Percentiles rank a stretch among this genome's conserved stretches.
Conservation (phyloP, 2,797 vertebrate genomes). For the Hypotaenidia philippensis region DNA sequence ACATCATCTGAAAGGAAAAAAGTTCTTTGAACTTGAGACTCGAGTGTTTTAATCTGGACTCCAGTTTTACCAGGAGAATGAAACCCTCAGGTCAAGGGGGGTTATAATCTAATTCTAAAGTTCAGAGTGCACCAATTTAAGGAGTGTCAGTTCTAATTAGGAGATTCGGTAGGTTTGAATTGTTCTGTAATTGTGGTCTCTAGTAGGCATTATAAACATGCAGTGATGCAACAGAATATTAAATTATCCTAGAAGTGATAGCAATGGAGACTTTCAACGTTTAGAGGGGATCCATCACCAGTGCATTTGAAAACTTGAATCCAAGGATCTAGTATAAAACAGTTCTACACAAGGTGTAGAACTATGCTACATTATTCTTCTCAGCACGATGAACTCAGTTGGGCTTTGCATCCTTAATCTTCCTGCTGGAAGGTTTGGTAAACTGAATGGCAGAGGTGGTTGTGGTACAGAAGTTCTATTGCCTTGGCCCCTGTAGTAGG, state of each 20-base stretch:
- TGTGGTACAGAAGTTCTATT: neutral
- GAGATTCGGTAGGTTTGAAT: neutral
- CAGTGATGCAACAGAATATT: neutral
- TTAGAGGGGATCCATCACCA: neutral
- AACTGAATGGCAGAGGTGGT: neutral
- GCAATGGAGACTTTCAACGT: neutral
- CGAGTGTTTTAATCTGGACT: neutral
- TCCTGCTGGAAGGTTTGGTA: neutral
- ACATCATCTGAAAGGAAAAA: neutral
- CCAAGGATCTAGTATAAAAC: neutral
- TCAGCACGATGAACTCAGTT: rapidly evolving
- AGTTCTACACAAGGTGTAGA: neutral
- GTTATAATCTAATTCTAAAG: neutral
- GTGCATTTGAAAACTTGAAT: neutral
- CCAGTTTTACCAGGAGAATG: neutral
- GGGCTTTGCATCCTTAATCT: neutral
- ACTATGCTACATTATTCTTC: neutral
- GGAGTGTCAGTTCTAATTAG: neutral
- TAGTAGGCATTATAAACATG: neutral
- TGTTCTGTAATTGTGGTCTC: neutral
- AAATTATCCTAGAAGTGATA: neutral
- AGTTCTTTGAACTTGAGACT: neutral
- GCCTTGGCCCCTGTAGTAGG: neutral
- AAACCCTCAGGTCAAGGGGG: neutral
- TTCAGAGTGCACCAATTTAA: neutral